These are phyloP conservation scores for Bombycilla garrulus DNA, from an alignment of 2,113 vertebrate species.

Conservation along the genomic window DNA sequence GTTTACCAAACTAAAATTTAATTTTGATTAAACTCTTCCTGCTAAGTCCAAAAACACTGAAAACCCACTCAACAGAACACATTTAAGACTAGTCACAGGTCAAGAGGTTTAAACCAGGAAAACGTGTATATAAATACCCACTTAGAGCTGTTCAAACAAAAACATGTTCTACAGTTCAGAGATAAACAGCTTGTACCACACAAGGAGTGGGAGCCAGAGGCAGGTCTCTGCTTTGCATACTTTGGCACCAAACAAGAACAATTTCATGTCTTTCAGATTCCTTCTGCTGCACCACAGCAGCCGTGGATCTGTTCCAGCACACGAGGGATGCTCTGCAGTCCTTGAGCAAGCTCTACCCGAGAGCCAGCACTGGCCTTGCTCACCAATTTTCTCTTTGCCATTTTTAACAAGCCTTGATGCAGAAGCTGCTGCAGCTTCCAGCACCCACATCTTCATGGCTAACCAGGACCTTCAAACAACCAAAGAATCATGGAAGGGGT, in stretches of 20 bases:
- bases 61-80: neutral
- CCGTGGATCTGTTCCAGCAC: neutral
- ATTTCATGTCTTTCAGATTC: slow-evolving; percentile 10
- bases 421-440: neutral
- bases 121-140: neutral
- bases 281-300: neutral
- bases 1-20: slow-evolving; percentile 6
- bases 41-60: neutral
- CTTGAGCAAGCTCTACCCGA: neutral
- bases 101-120: neutral
- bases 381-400: neutral
- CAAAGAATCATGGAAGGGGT: neutral
- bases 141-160: neutral
- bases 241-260: slow-evolving; percentile 1
- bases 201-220: neutral
- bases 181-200: neutral
- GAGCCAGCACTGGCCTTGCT: neutral
- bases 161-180: neutral
- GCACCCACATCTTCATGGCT: fast-evolving
- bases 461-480: neutral
- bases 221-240: neutral
- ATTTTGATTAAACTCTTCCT: neutral
- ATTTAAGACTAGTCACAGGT: neutral
- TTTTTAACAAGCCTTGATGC: fast-evolving
- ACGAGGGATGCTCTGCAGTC: neutral